phyloP scores from a whole-genome alignment of 2,888 invertebrate species.

The Dynastes hyllus region DNA sequence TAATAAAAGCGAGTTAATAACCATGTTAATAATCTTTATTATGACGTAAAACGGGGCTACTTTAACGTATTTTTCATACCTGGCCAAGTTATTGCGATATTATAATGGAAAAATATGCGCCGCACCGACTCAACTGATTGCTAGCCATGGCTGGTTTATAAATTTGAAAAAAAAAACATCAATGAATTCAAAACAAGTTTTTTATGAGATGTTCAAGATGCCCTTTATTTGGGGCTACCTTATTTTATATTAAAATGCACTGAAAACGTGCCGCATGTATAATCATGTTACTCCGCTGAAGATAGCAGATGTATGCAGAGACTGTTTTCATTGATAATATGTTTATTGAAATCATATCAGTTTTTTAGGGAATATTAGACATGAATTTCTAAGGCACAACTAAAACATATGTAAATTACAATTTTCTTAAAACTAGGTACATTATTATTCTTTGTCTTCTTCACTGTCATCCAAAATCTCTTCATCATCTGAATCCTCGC shows the following conservation, averaged over 20 bases:
- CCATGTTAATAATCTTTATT: too few relatives aligned
- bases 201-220: neutral
- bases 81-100: neutral
- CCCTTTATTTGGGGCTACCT: neutral
- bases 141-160: neutral
- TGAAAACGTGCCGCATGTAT: neutral
- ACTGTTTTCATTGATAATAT: neutral
- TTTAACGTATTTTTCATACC: too few relatives aligned
- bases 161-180: neutral
- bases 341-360: neutral
- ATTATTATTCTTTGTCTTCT: slow-evolving; percentile 1
- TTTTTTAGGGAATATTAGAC: neutral
- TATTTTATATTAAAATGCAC: neutral
- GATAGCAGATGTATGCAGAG: neutral
- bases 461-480: neutral
- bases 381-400: neutral
- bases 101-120: neutral
- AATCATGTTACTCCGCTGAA: neutral
- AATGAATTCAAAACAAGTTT: neutral
- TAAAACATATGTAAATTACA: neutral
- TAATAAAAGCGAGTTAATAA: too few relatives aligned
- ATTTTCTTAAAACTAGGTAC: neutral
- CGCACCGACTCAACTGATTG: neutral
- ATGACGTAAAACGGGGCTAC: too few relatives aligned
- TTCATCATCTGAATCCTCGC: neutral